Percentiles rank a stretch among this genome's conserved stretches.
Conservation (phyloP, 2,113 vertebrate genomes). For the Syngnathus floridae region DNA sequence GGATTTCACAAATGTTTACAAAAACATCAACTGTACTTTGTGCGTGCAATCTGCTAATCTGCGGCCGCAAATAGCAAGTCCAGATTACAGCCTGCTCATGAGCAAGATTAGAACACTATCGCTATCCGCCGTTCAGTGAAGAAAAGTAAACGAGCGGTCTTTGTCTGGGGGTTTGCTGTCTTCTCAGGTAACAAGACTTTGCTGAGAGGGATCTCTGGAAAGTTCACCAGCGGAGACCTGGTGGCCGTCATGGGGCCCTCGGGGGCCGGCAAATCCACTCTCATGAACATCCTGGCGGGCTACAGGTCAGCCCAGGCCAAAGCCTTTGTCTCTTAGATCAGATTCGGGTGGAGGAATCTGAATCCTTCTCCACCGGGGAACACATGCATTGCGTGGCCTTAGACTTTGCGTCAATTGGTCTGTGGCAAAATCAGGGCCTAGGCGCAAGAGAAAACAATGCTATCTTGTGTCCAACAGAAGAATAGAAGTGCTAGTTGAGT, state of each 20-base stretch:
- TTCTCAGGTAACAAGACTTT: conserved; percentile 88
- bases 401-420: too few species aligned
- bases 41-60: conserved; percentile 48
- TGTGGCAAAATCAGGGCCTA: too few species aligned
- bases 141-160: not conserved
- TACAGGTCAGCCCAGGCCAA: conserved; percentile 77
- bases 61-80: conserved; percentile 40
- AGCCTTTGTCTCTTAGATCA: too few species aligned
- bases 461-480: too few species aligned
- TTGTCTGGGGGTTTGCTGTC: conserved; percentile 14
- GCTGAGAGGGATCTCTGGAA: conserved; percentile 89
- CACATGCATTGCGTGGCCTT: too few species aligned
- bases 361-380: too few species aligned
- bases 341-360: too few species aligned
- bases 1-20: not conserved
- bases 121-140: not conserved
- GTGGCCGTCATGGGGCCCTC: conserved; percentile 98
- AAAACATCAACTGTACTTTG: not conserved
- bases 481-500: too few species aligned
- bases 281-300: conserved; percentile 97
- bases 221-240: conserved; percentile 86
- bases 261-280: conserved; percentile 90
- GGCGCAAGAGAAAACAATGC: too few species aligned
- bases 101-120: not conserved
- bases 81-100: conserved; percentile 27